Conservation (phyloP, 1,140 invertebrate genomes). For the Aphidius ervi region DNA sequence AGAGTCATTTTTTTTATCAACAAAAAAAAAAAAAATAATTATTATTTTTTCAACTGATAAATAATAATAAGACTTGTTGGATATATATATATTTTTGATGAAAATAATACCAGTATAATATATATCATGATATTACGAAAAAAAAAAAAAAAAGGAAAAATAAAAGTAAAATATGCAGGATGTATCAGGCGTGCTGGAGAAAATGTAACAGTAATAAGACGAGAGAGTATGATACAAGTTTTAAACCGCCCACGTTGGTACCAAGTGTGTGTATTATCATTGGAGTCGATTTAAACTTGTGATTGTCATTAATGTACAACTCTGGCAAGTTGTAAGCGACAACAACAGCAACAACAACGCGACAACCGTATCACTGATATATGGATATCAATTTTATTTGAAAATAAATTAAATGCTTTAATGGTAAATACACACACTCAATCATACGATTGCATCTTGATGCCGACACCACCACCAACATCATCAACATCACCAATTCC, state of each 20-base stretch:
- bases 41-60: no score
- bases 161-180: constrained; percentile 23
- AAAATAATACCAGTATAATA: background rate
- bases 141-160: background rate
- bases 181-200: constrained; percentile 27
- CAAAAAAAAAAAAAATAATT: no score
- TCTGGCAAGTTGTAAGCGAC: background rate
- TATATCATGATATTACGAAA: constrained; percentile 22
- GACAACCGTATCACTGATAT: constrained; percentile 4
- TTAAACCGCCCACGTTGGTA: constrained; percentile 27
- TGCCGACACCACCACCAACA: no score
- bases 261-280: constrained; percentile 20
- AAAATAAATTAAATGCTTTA: background rate
- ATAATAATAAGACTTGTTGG: no score
- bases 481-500: no score
- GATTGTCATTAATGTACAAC: constrained; percentile 24
- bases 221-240: constrained; percentile 17
- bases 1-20: no score
- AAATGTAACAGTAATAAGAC: constrained; percentile 26
- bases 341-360: background rate
- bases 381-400: background rate
- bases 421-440: background rate
- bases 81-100: background rate
- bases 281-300: constrained; percentile 23
- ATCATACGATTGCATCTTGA: no score